Evolutionary conservation across 2,113 vertebrate species (phyloP), one percentile per base, ranked within the genome.

Genomic region (Myiozetetes cayanensis): DNA sequence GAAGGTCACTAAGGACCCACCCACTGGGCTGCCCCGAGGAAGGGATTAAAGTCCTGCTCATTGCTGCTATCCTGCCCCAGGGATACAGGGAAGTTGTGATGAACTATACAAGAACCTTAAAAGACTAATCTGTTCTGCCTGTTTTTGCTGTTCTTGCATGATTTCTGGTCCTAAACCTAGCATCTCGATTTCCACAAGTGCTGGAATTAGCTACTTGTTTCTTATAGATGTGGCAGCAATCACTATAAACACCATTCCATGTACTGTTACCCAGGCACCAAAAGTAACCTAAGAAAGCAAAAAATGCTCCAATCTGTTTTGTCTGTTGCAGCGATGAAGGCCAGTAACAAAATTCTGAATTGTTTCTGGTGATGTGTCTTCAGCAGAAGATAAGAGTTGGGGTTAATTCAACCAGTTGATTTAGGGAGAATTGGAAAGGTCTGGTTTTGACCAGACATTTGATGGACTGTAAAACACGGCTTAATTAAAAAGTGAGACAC

Each of bases 21-120:
- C 1, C 8, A 6, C 28, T n/a, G 43, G n/a, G 7, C n/a, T 78
- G 25, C 22, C 22, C 11, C 0, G 2, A 37, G 22, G 46, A 37
- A 56, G 8, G 4, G 13, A 50, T 53, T 71, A 44, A 2, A 4
- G 9, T 28, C 41, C 17, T 70, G 27, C 22, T n/a, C 5, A 46
- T 59, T 2, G 2, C 37, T 46, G 28, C 8, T 28, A 0, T 62
- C 17, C 7, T 85, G 31, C 18, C 6, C 4, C 3, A 10, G 14
- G 4, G 5, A 4, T n/a, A 18, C 24, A 11, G 47, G 23, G 35
- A 75, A 85, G 46, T 33, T 41, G n/a, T 59, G 31, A 49, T 46
- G 30, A 49, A 46, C 39, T n/a, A 8, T 2, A 43, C 31, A 53
- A 22, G 9, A 10, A 16, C 13, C 14, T 75, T 65, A 39, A 33